These are phyloP conservation scores for Gortyna flavago DNA, from an alignment of 2,888 invertebrate species.

Conservation along the genomic window DNA sequence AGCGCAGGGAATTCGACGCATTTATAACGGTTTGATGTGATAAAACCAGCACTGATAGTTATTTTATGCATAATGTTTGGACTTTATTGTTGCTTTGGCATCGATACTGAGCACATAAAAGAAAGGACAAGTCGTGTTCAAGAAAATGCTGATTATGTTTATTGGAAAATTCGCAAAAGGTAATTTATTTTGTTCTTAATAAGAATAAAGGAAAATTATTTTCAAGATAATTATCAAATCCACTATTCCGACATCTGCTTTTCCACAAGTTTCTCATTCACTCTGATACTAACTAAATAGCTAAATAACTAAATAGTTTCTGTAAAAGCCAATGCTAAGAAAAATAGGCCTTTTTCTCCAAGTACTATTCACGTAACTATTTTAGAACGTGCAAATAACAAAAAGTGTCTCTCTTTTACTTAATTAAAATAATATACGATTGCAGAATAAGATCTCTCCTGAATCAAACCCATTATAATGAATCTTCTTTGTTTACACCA, in stretches of 20 bases:
- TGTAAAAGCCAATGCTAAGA: background rate
- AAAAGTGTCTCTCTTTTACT: background rate
- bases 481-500: background rate
- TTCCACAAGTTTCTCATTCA: background rate
- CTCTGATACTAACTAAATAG: too few species aligned
- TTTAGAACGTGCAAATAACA: background rate
- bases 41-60: slow-evolving; percentile 56
- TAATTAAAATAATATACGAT: background rate
- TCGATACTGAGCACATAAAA: slow-evolving; percentile 37
- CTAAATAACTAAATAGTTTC: background rate
- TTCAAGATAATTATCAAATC: background rate
- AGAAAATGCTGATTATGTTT: slow-evolving; percentile 17
- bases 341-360: background rate
- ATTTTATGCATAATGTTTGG: slow-evolving; percentile 61
- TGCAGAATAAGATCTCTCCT: background rate
- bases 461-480: background rate
- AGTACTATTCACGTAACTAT: background rate
- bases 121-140: slow-evolving; percentile 6
- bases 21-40: slow-evolving; percentile 67
- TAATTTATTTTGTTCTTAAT: background rate
- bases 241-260: background rate
- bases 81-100: slow-evolving; percentile 38
- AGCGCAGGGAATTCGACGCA: slow-evolving; percentile 67
- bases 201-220: background rate
- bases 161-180: background rate